Evolutionary conservation across 2,113 vertebrate genomes (phyloP).

Genomic region (Suncus etruscus): DNA sequence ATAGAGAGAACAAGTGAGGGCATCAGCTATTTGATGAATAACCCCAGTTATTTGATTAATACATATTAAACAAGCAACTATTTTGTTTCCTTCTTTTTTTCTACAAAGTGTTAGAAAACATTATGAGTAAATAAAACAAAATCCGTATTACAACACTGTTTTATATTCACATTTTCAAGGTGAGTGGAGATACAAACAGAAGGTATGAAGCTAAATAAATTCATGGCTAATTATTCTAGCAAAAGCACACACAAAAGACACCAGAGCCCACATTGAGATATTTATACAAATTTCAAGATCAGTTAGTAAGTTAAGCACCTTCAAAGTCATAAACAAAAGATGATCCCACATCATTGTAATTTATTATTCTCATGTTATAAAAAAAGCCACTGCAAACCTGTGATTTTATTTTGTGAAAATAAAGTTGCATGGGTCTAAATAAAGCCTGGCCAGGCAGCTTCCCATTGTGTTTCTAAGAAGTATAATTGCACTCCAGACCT

Average conservation of each 20-base stretch:
- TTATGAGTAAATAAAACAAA: neutral
- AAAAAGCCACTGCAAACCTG: slow-evolving; percentile 49
- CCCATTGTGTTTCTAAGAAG: slow-evolving; percentile 17
- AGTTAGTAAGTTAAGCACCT: slow-evolving; percentile 59
- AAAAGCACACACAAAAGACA: slow-evolving; percentile 61
- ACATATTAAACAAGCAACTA: neutral
- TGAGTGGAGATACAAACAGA: slow-evolving; percentile 73
- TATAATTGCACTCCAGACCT: neutral
- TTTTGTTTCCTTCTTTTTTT: neutral
- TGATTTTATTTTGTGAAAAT: slow-evolving; percentile 64
- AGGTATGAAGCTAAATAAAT: slow-evolving; percentile 61
- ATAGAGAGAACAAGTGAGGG: too few relatives aligned
- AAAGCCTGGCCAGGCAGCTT: neutral
- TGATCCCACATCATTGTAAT: neutral
- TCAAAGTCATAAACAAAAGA: slow-evolving; percentile 76
- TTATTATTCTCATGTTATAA: slow-evolving; percentile 65
- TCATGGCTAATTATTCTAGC: slow-evolving; percentile 66
- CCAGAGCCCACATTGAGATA: slow-evolving; percentile 61
- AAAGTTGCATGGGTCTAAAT: slow-evolving; percentile 12
- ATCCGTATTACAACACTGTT: neutral
- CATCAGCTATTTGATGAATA: too few relatives aligned
- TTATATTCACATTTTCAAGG: slow-evolving; percentile 55
- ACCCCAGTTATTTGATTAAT: neutral
- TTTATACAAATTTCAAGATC: slow-evolving; percentile 71
- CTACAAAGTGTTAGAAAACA: neutral